phyloP scores from a whole-genome alignment of 37 sponge, comb jelly and placozoan species.

The Haliclona indistincta region DNA sequence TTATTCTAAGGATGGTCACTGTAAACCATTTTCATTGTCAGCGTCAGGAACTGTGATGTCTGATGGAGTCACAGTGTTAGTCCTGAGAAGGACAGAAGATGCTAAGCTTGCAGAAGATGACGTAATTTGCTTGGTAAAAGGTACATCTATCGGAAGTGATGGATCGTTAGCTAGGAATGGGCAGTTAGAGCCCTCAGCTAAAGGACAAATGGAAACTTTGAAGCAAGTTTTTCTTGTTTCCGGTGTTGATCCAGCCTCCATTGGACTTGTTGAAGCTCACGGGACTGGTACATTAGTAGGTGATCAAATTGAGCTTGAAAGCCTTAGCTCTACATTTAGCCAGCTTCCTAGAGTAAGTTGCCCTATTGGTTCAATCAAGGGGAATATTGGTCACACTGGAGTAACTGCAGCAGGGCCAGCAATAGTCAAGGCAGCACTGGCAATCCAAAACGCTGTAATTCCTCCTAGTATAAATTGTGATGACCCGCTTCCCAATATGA shows the following conservation, averaged over 20 bases:
- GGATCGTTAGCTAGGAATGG: not conserved
- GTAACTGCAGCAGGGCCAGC: not conserved
- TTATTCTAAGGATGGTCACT: not conserved
- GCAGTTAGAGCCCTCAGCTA: not conserved
- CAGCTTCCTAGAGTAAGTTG: not conserved
- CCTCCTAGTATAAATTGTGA: constrained; percentile 8
- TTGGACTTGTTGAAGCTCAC: constrained; percentile 6
- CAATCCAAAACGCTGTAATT: not conserved
- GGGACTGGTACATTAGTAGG: constrained; percentile 3
- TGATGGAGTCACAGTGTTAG: not conserved
- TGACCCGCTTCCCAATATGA: not conserved
- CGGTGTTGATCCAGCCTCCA: not conserved
- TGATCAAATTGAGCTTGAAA: constrained; percentile 3
- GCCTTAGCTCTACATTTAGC: not conserved
- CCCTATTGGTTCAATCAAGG: not conserved
- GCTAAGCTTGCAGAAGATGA: not conserved
- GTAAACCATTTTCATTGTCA: not conserved
- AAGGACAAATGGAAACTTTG: constrained; percentile 4
- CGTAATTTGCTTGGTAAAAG: not conserved
- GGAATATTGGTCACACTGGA: constrained; percentile 13
- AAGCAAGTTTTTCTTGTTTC: not conserved
- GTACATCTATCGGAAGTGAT: not conserved
- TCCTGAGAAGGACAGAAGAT: not conserved
- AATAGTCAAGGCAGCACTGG: not conserved
- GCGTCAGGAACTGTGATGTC: constrained; percentile 12